Evolutionary conservation across 2,888 invertebrate species (phyloP), one percentile per base, ranked within the genome.

Genomic region (Drosophila mettleri): DNA sequence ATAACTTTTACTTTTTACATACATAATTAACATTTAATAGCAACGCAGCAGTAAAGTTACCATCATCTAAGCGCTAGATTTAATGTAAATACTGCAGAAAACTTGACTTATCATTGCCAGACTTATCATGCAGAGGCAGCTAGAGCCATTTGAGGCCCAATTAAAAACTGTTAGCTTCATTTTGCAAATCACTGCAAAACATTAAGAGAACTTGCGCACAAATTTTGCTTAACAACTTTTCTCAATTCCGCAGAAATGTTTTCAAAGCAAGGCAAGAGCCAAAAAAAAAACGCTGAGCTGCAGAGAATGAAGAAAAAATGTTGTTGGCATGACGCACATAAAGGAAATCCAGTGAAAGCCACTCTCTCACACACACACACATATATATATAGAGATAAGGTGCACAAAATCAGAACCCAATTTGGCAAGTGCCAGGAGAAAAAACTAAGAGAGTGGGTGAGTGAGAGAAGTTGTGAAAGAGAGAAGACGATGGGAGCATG

Each of bases 111-210:
- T 69, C 46, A 48, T 53, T 36, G 29, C 18, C 8, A 24, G 20
- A 29, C 14, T n/a, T 24, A n/a, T 31, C 34, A n/a, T 65, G 53
- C n/a, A 18, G 3, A 22, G 20, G 16, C 9, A 46, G 41, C 29
- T 49, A 9, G 8, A 20, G 24, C 39, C n/a, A 46, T 49, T 67
- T 68, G 16, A 22, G 33, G 16, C 48, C 64, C 61, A 74, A 72
- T 74, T 78, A 69, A 62, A 74, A 85, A 76, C 68, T 46, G 68
- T 81, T 69, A 39, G 51, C 39, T 43, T 10, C 62, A 51, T 80
- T 87, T 67, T 77, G 78, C 77, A 24, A 74, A 74, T 83, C 83
- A 83, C 69, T 88, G 54, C 52, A 80, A 80, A 86, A 69, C 88
- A 88, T 83, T 88, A 82, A 74, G 71, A 71, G 61, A 68, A 60